Evolutionary conservation across 1,140 invertebrate species (phyloP).

Genomic region (Agrypnia vestita): DNA sequence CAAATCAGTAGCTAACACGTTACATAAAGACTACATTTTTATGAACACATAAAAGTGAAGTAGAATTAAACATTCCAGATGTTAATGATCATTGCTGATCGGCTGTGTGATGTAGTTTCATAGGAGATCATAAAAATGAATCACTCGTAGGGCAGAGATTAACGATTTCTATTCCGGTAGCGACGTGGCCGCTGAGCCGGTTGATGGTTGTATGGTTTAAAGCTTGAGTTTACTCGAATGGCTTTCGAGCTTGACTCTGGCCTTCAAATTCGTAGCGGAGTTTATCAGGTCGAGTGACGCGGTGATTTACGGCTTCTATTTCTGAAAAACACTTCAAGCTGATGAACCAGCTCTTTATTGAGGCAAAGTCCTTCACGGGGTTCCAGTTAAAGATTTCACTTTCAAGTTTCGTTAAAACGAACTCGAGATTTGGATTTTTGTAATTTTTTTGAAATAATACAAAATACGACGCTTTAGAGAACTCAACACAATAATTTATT

Average conservation of each 20-base stretch:
- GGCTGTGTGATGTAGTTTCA: slow-evolving; percentile 3
- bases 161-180: slow-evolving; percentile 18
- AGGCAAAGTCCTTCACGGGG: neutral
- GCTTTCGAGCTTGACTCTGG: slow-evolving; percentile 7
- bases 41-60: neutral
- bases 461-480: too few species aligned
- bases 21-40: neutral
- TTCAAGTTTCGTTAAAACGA: neutral
- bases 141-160: neutral
- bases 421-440: too few species aligned
- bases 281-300: neutral
- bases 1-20: too few species aligned
- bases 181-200: too few species aligned
- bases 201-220: neutral
- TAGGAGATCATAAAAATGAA: slow-evolving; percentile 10
- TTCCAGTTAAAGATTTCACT: neutral
- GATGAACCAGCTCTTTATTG: neutral
- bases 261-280: neutral
- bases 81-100: slow-evolving; percentile 13
- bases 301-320: slow-evolving; percentile 3
- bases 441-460: too few species aligned
- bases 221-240: neutral
- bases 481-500: too few species aligned
- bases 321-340: neutral
- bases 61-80: slow-evolving; percentile 10